Conservation (phyloP, 2,888 invertebrate genomes). For the Hymenopus coronatus region DNA sequence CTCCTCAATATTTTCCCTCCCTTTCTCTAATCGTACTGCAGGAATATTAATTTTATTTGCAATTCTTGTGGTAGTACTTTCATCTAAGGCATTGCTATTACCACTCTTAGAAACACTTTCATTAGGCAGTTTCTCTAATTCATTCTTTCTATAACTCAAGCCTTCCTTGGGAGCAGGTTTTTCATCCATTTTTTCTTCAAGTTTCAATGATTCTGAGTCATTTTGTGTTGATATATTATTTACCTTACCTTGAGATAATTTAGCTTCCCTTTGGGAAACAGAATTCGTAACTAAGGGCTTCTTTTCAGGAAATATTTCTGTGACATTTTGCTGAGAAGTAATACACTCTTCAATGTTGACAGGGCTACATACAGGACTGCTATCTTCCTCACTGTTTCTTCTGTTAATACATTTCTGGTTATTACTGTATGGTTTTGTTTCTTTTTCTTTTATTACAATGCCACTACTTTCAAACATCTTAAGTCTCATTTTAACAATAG, state of each 20-base stretch:
- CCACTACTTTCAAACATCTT: conserved; percentile 44
- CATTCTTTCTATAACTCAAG: background rate
- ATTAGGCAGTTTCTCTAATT: background rate
- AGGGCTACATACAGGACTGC: background rate
- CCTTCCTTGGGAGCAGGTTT: background rate
- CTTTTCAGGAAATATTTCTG: background rate
- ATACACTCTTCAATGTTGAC: background rate
- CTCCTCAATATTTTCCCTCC: background rate
- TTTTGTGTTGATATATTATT: background rate
- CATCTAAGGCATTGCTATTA: background rate
- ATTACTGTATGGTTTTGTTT: background rate
- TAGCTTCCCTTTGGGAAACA: background rate
- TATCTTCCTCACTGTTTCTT: background rate
- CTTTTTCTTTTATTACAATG: background rate
- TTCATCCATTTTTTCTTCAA: background rate
- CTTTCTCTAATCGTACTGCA: background rate
- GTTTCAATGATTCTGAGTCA: background rate
- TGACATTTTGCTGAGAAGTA: background rate
- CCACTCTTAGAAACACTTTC: background rate
- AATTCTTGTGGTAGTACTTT: background rate
- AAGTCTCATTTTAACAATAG: conserved; percentile 47
- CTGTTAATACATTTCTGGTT: background rate
- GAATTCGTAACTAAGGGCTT: background rate
- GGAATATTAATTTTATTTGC: background rate
- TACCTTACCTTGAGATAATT: background rate